Base-by-base conservation (phyloP, 2,888 invertebrate species). In the Drosophila paracracens region DNA sequence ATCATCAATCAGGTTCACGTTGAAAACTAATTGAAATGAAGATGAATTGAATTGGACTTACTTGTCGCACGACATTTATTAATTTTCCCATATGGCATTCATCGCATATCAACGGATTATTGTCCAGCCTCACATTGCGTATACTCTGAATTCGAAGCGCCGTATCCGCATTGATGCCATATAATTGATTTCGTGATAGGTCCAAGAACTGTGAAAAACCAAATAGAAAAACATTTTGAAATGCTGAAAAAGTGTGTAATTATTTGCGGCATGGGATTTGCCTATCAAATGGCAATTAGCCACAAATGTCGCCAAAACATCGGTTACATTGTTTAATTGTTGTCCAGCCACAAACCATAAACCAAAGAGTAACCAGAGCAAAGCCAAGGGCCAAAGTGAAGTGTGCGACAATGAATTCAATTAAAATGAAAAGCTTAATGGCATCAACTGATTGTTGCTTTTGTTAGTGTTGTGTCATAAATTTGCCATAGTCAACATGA, bases 121-220 rank as follows among this genome's bases (percentile, higher is more conserved):
- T 93, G 72, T 93, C 93, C 74, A 93, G 89, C 13, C 91, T 82
- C 59, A 93, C 93, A 81, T 93, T 93, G 31, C 93, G 92, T 74
- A 93, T 93, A 61, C 90, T 90, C 72, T 93, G 92, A 67, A 93
- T 92, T 50, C 92, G 88, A 21, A 92, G 67, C 5, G 91, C 93
- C 2, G 93, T 91, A 66, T 92, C 92, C 78, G 92, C 93, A 76
- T 92, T 93, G 76, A 93, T 93, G 51, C 95, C 95, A 79, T 95
- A 94, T 79, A 97, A 93, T 89, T 94, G 94, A 93, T 97, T 97
- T 81, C 95, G 94, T n/a, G 96, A 96, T 82, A 97, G 92, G 93
- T 97, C 96, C 76, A 97, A 92, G 83, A 94, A 94, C 91, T 95
- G 71, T 54, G 25, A 18, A 29, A 27, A 8, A 36, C 27, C 13